Evolutionary conservation across 2,888 invertebrate species (phyloP).

Genomic region (Terebella lapidaria): DNA sequence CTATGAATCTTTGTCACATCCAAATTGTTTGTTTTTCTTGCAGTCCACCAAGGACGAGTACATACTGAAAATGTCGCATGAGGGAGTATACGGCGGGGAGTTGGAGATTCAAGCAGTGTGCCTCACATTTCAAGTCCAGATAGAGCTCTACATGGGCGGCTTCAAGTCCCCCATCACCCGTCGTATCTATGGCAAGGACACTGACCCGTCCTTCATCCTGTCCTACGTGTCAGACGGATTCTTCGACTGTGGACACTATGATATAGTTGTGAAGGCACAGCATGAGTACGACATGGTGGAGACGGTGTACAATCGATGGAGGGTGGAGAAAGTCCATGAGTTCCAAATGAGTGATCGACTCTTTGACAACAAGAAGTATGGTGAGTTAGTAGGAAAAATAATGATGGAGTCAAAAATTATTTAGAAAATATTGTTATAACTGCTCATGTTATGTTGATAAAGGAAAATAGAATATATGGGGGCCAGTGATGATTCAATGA

Average conservation of each 20-base stretch:
- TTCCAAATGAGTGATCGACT: not conserved
- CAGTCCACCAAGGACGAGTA: not conserved
- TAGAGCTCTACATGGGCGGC: slow-evolving; percentile 12
- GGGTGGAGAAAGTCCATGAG: slow-evolving; percentile 1
- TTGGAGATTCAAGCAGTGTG: slow-evolving; percentile 14
- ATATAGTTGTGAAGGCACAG: slow-evolving; percentile 10
- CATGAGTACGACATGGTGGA: not conserved
- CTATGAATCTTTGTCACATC: no score
- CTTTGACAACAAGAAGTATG: slow-evolving; percentile 9
- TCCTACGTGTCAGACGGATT: slow-evolving; percentile 11
- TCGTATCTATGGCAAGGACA: slow-evolving; percentile 3
- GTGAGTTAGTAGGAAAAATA: slow-evolving; percentile 9
- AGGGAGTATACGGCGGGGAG: slow-evolving; percentile 14
- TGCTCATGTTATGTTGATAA: no score
- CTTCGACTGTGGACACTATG: slow-evolving; percentile 19
- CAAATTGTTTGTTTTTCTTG: no score
- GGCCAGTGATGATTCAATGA: no score
- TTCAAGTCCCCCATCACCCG: slow-evolving; percentile 6
- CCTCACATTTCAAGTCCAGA: not conserved
- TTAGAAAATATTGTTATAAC: no score
- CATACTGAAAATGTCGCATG: not conserved
- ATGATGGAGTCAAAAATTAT: no score
- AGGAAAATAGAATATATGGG: no score
- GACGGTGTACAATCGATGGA: slow-evolving; percentile 6
- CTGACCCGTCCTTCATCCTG: not conserved